These are phyloP conservation scores for Drosophila chauvacae DNA, from an alignment of 1,140 invertebrate genomes.

Conservation along the genomic window DNA sequence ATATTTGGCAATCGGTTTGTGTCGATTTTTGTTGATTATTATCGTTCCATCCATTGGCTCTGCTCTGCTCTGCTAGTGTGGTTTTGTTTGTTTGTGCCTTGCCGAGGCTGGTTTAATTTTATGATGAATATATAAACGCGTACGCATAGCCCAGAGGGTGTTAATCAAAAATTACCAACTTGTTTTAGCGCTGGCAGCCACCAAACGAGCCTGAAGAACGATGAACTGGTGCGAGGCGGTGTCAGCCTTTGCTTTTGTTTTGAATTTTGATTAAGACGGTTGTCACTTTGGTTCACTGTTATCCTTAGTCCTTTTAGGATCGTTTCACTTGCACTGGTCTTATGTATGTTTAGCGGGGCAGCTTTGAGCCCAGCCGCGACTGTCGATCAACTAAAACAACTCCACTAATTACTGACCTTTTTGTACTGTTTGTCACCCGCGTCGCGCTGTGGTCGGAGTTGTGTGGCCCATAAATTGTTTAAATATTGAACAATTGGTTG, in stretches of 20 bases:
- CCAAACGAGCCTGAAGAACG: constrained; percentile 44
- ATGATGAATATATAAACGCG: constrained; percentile 58
- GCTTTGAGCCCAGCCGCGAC: constrained; percentile 16
- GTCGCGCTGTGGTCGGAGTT: constrained; percentile 11
- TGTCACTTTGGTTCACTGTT: constrained; percentile 10
- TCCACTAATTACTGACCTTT: constrained; percentile 73
- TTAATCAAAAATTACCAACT: constrained; percentile 75
- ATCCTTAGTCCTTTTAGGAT: constrained; percentile 37
- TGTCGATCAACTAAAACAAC: constrained; percentile 58
- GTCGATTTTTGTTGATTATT: constrained; percentile 50
- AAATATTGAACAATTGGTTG: constrained; percentile 80
- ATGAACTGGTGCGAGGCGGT: constrained; percentile 62
- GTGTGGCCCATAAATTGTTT: constrained; percentile 74
- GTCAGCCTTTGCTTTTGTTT: constrained; percentile 11
- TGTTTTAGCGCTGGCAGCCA: constrained; percentile 52
- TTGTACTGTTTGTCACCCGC: constrained; percentile 52
- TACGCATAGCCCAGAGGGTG: constrained; percentile 47
- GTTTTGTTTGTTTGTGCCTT: constrained; percentile 27
- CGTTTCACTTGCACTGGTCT: constrained; percentile 2
- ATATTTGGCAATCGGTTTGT: constrained; percentile 64
- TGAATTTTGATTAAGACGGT: neutral
- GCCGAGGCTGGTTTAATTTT: constrained; percentile 50
- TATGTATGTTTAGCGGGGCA: neutral
- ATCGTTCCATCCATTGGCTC: constrained; percentile 31
- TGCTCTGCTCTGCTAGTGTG: constrained; percentile 9